Evolutionary conservation across 2,888 invertebrate species (phyloP), one percentile per base, ranked within the genome.

Genomic region (Hypselothyrea guttata): DNA sequence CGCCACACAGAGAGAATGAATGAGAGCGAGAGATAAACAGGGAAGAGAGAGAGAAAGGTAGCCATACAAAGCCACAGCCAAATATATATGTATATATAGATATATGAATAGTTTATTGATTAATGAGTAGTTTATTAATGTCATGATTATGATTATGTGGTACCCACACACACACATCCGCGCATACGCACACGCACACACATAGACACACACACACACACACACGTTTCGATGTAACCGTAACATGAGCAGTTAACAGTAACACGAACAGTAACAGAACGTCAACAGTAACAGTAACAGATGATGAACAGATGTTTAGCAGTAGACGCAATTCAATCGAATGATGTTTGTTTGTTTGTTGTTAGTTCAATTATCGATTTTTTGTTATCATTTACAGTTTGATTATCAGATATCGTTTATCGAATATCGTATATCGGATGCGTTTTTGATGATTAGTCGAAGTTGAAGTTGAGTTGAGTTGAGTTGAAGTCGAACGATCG

Each of bases 341-440:
- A 82, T 71, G 66, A 71, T 70, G 62, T 64, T 53, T 59, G 47
- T 51, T 60, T n/a, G n/a, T n/a, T n/a, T n/a, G n/a, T n/a, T n/a
- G n/a, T n/a, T n/a, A n/a, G n/a, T n/a, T n/a, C n/a, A n/a, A n/a
- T n/a, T n/a, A n/a, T n/a, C n/a, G n/a, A n/a, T n/a, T n/a, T 59
- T 73, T 76, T 55, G 53, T 68, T 79, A 66, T 71, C 59, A 65
- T 77, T 63, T 73, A 68, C 65, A 84, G 60, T 71, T 61, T 38
- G 58, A 52, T 30, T 56, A 22, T 22, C 22, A 51, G 13, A 48
- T 49, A 33, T 51, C 48, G 35, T 53, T 45, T 52, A 49, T 58
- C 33, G 11, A 13, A 8, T 34, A 13, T 3, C 4, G 3, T 22
- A 4, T 28, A 28, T 28, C 7, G 4, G 1, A 12, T 15, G 12